A percentile compares a stretch with the other conserved stretches of the same genome.
Evolutionary conservation across 2,888 invertebrate genomes (phyloP).

Genomic region (Eupithecia inturbata): DNA sequence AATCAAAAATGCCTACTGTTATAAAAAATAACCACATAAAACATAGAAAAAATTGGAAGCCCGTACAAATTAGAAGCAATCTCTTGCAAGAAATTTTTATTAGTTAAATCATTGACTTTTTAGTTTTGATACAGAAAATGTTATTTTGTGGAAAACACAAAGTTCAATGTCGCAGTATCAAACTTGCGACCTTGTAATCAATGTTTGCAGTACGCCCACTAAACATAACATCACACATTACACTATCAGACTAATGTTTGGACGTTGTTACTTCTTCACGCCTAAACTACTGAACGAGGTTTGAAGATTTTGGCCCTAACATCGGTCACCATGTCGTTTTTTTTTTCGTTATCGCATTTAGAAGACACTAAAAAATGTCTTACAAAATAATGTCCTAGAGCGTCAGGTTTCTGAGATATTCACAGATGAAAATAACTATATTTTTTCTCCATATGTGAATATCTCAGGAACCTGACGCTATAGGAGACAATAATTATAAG

Average conservation of each 20-base stretch:
- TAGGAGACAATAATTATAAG: no score
- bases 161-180: not conserved
- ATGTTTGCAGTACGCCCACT: constrained; percentile 5
- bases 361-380: no score
- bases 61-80: not conserved
- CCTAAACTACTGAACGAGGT: no score
- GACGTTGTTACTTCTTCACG: not conserved
- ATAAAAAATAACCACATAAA: not conserved
- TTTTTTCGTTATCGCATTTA: no score
- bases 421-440: no score
- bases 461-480: no score
- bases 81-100: not conserved
- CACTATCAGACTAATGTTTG: not conserved
- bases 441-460: no score
- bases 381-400: no score
- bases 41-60: not conserved
- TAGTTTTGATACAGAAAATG: not conserved
- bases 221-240: not conserved
- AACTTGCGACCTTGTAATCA: not conserved
- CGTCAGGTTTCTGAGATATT: no score
- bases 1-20: not conserved
- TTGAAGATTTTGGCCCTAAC: no score
- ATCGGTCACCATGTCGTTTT: no score
- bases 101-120: not conserved
- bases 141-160: not conserved